Evolutionary conservation across 2,113 vertebrate species (phyloP).

Genomic region (Percopsis transmontana): DNA sequence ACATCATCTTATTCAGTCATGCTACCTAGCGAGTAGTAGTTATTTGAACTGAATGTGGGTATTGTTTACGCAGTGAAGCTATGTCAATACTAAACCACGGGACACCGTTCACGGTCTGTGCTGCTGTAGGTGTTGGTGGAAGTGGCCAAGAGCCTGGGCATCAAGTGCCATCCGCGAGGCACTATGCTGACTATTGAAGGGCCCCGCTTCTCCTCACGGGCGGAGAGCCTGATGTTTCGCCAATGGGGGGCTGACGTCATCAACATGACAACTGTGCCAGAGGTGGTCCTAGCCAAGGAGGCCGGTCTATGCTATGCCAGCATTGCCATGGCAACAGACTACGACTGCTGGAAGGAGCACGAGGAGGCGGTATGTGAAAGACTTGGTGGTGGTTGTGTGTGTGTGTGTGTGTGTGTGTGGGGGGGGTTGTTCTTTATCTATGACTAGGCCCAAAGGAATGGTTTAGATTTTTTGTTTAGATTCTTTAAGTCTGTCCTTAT

Average conservation of each 20-base stretch:
- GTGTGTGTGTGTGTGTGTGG: too few species aligned
- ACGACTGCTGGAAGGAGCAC: constrained; percentile 97
- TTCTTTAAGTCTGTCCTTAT: neutral
- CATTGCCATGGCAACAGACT: constrained; percentile 97
- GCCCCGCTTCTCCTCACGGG: constrained; percentile 92
- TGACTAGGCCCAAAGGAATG: too few species aligned
- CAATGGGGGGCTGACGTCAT: constrained; percentile 94
- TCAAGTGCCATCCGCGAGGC: constrained; percentile 89
- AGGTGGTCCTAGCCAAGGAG: constrained; percentile 95
- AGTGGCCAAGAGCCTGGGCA: constrained; percentile 84
- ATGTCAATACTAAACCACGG: too few species aligned
- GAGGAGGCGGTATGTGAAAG: constrained; percentile 88
- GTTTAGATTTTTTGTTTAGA: neutral
- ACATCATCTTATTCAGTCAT: too few species aligned
- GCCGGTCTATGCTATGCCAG: constrained; percentile 93
- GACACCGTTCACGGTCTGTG: too few species aligned
- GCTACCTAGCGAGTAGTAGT: too few species aligned
- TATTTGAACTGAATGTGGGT: too few species aligned
- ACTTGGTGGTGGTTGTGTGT: neutral
- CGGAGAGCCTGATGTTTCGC: constrained; percentile 93
- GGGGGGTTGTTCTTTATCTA: too few species aligned
- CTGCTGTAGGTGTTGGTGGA: constrained; percentile 85
- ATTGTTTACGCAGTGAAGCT: too few species aligned
- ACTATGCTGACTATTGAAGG: constrained; percentile 93
- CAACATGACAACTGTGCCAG: constrained; percentile 98